These are phyloP conservation scores for Marcusenius ussheri DNA, from an alignment of 2,113 vertebrate species.

Conservation along the genomic window DNA sequence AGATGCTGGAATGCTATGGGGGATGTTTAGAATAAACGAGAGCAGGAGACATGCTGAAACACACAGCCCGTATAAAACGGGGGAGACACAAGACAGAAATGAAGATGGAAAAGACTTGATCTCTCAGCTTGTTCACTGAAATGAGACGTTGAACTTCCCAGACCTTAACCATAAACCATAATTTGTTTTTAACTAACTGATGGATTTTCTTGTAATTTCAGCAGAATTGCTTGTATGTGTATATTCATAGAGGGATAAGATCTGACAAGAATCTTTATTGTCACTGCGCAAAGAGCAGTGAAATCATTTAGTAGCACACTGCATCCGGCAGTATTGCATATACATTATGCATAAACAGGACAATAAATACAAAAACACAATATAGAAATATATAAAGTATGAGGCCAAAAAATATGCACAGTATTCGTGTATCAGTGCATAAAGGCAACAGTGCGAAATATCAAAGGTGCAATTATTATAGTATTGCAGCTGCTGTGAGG, in stretches of 20 bases:
- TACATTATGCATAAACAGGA: background rate
- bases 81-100: background rate
- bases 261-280: background rate
- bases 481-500: background rate
- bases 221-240: background rate
- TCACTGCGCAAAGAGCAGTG: background rate
- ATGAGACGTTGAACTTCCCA: background rate
- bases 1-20: slow-evolving; percentile 5
- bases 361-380: background rate
- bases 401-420: background rate
- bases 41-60: background rate
- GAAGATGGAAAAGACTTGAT: background rate
- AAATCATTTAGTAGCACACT: background rate
- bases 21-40: background rate
- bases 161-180: background rate
- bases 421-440: background rate
- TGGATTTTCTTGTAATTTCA: background rate
- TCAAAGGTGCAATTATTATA: background rate
- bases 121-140: background rate
- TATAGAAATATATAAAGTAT: background rate
- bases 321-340: background rate
- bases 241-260: background rate
- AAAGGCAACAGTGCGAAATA: background rate
- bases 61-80: background rate
- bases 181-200: background rate